phyloP scores from a whole-genome alignment of 2,797 vertebrate genomes.

The Gobionotothen gibberifrons region DNA sequence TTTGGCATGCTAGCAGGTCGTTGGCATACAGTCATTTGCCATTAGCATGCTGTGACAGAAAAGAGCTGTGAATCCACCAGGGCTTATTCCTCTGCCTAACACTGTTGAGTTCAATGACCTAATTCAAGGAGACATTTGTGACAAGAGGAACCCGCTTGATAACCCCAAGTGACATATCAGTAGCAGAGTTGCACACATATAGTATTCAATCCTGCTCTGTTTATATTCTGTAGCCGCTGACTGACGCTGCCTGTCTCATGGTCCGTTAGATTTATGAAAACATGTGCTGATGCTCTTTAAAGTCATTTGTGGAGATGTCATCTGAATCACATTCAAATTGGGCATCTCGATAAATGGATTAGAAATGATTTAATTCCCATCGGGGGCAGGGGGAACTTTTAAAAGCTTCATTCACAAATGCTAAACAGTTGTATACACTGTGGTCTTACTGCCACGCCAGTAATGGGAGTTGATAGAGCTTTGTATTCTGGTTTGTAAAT shows the following conservation, averaged over 20 bases:
- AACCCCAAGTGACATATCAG: constrained; percentile 60
- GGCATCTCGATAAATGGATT: background rate
- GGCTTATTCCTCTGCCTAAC: constrained; percentile 2
- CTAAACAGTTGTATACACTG: background rate
- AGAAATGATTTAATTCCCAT: background rate
- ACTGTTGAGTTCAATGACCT: constrained; percentile 40
- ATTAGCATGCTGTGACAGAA: constrained; percentile 14
- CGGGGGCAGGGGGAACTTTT: background rate
- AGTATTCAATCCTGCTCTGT: constrained; percentile 39
- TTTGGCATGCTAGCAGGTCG: background rate
- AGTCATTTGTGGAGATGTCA: constrained; percentile 19
- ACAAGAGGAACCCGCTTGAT: constrained; percentile 41
- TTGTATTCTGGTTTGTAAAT: constrained; percentile 1
- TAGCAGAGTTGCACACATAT: constrained; percentile 20
- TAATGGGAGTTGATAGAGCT: background rate
- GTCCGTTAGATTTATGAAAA: constrained; percentile 34
- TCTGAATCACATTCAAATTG: constrained; percentile 15
- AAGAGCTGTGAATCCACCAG: background rate
- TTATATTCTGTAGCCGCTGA: constrained; percentile 24
- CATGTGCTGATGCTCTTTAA: constrained; percentile 14
- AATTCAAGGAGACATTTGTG: constrained; percentile 45
- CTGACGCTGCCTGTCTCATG: constrained; percentile 45
- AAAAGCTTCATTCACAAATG: background rate
- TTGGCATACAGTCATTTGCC: background rate
- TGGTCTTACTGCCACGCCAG: background rate